These are phyloP conservation scores for Leptinotarsa texana DNA, from an alignment of 1,140 invertebrate genomes.

Conservation along the genomic window DNA sequence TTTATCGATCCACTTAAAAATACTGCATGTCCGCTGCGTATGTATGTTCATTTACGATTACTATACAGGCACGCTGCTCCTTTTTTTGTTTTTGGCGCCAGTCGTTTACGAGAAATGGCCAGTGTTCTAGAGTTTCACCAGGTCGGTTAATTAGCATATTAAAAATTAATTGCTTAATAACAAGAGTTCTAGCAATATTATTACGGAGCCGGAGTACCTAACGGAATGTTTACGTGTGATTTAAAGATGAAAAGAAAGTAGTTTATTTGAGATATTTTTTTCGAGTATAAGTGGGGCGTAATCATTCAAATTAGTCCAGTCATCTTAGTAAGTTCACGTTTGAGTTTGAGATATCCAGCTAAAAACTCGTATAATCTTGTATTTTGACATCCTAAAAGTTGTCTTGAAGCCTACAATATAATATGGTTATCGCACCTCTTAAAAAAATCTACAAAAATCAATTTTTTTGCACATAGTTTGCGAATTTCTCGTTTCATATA, in stretches of 20 bases:
- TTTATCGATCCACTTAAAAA: slow-evolving; percentile 3
- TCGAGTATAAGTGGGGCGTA: background rate
- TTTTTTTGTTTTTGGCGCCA: slow-evolving; percentile 19
- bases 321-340: no score
- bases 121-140: slow-evolving; percentile 12
- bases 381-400: no score
- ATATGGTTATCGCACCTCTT: no score
- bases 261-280: slow-evolving; percentile 17
- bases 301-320: background rate
- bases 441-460: no score
- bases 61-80: background rate
- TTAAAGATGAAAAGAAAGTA: slow-evolving; percentile 15
- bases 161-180: slow-evolving; percentile 21
- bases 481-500: no score
- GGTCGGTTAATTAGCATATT: slow-evolving; percentile 13
- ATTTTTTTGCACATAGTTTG: no score
- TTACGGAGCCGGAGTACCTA: slow-evolving; percentile 1
- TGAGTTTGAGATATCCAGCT: no score
- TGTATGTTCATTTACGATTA: slow-evolving; percentile 6
- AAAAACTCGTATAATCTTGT: no score
- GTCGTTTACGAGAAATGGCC: slow-evolving; percentile 11
- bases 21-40: background rate
- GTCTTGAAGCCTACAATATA: no score
- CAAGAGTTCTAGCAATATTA: slow-evolving; percentile 12
- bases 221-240: slow-evolving; percentile 1